phyloP scores from a whole-genome alignment of 2,113 vertebrate genomes.

The Sakesphorus luctuosus region DNA sequence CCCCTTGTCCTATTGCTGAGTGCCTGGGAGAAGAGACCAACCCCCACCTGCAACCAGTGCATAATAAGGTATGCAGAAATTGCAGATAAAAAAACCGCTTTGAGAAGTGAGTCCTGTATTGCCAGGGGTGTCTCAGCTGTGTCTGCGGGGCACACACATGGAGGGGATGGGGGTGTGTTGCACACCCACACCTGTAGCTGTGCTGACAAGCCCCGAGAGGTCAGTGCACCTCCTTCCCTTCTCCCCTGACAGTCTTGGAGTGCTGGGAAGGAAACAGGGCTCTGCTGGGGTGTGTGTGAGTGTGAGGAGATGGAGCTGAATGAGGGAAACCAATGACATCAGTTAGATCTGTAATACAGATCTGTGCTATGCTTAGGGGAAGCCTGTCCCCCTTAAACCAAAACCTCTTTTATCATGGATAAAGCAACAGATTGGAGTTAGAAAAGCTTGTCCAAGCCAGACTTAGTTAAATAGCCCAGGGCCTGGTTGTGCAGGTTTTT shows the following conservation, averaged over 20 bases:
- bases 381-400: neutral
- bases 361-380: neutral
- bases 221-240: neutral
- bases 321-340: neutral
- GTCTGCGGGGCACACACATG: rapidly evolving
- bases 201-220: neutral
- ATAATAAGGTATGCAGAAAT: neutral
- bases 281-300: neutral
- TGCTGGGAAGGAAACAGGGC: neutral
- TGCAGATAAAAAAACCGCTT: neutral
- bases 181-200: neutral
- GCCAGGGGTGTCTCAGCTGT: neutral
- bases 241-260: neutral
- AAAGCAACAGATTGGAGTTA: neutral
- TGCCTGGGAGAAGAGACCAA: too few relatives aligned
- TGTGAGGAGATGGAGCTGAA: neutral
- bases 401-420: neutral
- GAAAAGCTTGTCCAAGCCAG: neutral
- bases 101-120: neutral
- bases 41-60: neutral
- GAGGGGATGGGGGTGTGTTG: neutral
- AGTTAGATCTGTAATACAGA: neutral
- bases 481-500: neutral
- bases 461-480: neutral
- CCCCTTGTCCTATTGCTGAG: too few relatives aligned